Evolutionary conservation across 2,797 vertebrate species (phyloP), one percentile per base, ranked within the genome.

Genomic region (Enteromius viviparus): DNA sequence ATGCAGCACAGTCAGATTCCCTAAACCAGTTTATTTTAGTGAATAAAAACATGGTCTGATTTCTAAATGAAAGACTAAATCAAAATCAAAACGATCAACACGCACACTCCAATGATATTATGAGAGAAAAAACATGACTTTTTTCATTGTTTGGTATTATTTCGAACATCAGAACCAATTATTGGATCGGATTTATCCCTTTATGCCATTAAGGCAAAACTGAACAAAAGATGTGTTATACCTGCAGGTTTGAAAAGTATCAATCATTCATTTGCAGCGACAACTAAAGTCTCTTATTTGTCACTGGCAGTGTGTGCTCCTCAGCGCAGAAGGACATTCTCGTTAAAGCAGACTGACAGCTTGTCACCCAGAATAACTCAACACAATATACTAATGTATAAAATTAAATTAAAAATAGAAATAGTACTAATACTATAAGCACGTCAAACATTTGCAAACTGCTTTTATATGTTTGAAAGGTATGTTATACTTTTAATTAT

Each of bases 301-400:
- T 49, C 58, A 58, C 4, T 14, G 15, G 2, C 12, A 49, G 49
- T 32, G 45, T 42, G 37, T 76, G 34, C 32, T 70, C 10, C 34
- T 79, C 32, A 1, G 0, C n/a, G 19, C 32, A 40, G 34, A 51
- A 68, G 32, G 55, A 55, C 76, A 10, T 15, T 66, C n/a, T 23
- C 8, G 1, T 37, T 78, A 47, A 82, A 60, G 26, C 79, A 82
- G 53, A 64, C n/a, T 34, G 42, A 84, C 32, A 23, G 76, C 37
- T 58, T 40, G 60, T 78, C 68, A 84, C 32, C 19, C n/a, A 26
- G 69, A 82, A 76, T 26, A n/a, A n/a, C n/a, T 47, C 60, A 26
- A 26, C 26, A 26, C 26, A 26, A 26, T 26, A 15, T 29, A 14
- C 23, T 60, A 26, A 26, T 60, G 12, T 3, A 17, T 10, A 26